Conservation (phyloP, 2,113 vertebrate species). For the Colistium nudipinnis region DNA sequence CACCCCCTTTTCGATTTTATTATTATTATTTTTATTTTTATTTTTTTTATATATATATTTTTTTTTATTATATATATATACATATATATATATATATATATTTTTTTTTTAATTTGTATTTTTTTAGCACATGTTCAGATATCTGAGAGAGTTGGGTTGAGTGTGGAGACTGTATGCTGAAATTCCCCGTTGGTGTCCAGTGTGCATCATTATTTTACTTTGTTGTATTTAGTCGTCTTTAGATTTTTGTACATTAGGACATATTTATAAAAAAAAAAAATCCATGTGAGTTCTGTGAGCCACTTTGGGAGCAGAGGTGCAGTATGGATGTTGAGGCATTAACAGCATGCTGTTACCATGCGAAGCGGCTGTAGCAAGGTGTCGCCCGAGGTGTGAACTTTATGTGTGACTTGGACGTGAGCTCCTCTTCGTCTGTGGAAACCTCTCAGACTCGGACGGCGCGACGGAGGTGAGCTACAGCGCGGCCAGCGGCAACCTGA, state of each 20-base stretch:
- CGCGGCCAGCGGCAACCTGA: conserved; percentile 85
- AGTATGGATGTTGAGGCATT: conserved; percentile 50
- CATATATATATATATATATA: no score
- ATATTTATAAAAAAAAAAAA: no score
- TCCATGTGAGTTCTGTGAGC: conserved; percentile 34
- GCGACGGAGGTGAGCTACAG: conserved; percentile 89
- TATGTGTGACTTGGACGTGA: conserved; percentile 29
- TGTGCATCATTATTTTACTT: conserved; percentile 40
- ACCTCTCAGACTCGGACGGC: conserved; percentile 86
- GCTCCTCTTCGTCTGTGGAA: conserved; percentile 40
- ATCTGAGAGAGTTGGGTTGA: conserved; percentile 20
- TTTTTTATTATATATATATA: no score
- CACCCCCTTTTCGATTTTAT: no score
- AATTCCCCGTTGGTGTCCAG: conserved; percentile 20
- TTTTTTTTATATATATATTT: no score
- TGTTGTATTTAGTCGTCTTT: conserved; percentile 5
- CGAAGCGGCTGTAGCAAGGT: conserved; percentile 47
- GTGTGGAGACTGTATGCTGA: conserved; percentile 34
- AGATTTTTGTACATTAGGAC: conserved; percentile 20
- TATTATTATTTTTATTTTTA: no score
- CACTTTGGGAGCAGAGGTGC: conserved; percentile 34
- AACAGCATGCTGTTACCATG: conserved; percentile 52
- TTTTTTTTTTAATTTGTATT: no score
- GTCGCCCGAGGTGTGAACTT: conserved; percentile 40
- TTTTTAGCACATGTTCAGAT: no score